A percentile compares a stretch with the other conserved stretches of the same genome.
phyloP scores from a whole-genome alignment of 2,113 vertebrate species.

The Tapirus terrestris region DNA sequence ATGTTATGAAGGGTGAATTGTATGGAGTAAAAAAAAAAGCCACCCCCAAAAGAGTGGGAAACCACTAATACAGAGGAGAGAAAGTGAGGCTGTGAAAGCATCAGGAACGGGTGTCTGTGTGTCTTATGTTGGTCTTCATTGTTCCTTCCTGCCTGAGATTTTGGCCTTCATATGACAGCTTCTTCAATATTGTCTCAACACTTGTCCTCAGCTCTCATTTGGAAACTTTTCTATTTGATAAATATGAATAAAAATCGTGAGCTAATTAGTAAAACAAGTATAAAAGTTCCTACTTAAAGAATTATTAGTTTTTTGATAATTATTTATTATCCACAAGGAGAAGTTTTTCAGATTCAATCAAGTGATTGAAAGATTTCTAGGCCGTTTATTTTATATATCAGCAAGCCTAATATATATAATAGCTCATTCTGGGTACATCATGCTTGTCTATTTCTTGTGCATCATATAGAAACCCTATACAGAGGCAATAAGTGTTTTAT shows the following conservation, averaged over 20 bases:
- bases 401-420: background rate
- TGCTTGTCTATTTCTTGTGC: background rate
- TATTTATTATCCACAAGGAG: background rate
- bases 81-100: fast-evolving
- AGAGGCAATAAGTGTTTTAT: background rate
- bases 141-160: fast-evolving
- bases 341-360: background rate
- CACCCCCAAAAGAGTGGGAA: background rate
- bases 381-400: background rate
- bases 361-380: background rate
- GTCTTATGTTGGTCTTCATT: fast-evolving
- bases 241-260: background rate
- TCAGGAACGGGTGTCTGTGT: background rate
- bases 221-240: background rate
- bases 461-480: background rate
- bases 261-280: background rate
- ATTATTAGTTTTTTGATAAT: background rate
- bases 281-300: background rate
- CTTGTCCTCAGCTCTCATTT: background rate
- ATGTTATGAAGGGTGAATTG: fast-evolving
- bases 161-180: fast-evolving
- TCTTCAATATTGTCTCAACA: too few species aligned
- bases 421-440: fast-evolving
- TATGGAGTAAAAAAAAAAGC: background rate
- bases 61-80: fast-evolving